phyloP scores from a whole-genome alignment of 2,797 vertebrate genomes.

The Otolemur crassicaudatus region DNA sequence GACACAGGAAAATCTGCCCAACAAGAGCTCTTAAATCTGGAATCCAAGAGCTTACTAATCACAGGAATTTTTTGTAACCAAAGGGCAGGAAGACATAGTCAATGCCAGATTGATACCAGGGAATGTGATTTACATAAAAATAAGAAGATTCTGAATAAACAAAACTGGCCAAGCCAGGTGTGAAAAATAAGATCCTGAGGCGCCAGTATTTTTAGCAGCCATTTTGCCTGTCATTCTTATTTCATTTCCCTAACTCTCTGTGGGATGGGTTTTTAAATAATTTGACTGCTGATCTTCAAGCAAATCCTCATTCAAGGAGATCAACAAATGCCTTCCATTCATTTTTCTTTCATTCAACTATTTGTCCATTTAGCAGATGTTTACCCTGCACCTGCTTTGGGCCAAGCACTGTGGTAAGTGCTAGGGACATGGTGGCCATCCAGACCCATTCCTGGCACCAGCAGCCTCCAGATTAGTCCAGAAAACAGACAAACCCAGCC shows the following conservation, averaged over 20 bases:
- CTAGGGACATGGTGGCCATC: neutral
- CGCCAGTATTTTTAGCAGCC: slow-evolving; percentile 76
- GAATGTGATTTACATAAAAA: slow-evolving; percentile 84
- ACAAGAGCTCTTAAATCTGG: neutral
- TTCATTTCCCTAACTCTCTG: slow-evolving; percentile 80
- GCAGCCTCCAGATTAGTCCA: neutral
- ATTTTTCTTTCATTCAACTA: neutral
- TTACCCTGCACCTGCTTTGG: neutral
- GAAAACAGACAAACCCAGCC: slow-evolving; percentile 16
- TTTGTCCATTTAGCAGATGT: neutral
- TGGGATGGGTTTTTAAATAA: slow-evolving; percentile 45
- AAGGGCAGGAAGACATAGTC: slow-evolving; percentile 51
- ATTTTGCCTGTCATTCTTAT: slow-evolving; percentile 78
- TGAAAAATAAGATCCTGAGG: slow-evolving; percentile 78
- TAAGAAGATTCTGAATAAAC: slow-evolving; percentile 78
- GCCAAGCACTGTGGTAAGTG: neutral
- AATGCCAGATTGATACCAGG: slow-evolving; percentile 39
- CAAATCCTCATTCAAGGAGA: slow-evolving; percentile 43
- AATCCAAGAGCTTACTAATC: neutral
- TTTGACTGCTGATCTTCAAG: slow-evolving; percentile 56
- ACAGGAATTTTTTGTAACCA: neutral
- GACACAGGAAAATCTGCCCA: neutral
- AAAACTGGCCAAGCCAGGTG: slow-evolving; percentile 78
- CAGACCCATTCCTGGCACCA: neutral
- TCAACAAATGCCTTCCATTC: neutral